Base-by-base conservation (phyloP, 1,140 invertebrate genomes). In the Periplaneta americana region DNA sequence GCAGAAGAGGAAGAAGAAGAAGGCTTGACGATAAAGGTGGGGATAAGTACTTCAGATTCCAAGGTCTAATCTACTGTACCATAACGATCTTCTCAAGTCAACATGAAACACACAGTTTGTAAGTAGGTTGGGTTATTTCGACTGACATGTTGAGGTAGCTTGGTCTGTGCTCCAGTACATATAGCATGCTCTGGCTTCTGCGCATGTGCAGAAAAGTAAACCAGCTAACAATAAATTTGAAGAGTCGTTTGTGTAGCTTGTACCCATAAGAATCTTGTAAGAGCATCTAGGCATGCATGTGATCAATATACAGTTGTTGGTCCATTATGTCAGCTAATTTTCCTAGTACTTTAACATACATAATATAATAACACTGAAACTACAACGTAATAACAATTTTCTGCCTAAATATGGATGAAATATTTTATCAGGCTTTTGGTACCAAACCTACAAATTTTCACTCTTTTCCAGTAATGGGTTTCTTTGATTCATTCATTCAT, bases 1-100 rank as follows among this genome's bases (percentile, higher is more conserved):
- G 87, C 88, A 32, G 91, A 92, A 86, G 91, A 91, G 83, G 91
- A 92, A 75, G 90, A 90, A 84, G 66, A 77, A 22, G 81, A 76
- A 39, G 81, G 81, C 32, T 37, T 78, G 10, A 75, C 81, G 10
- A 78, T 78, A 75, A 81, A 81, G 81, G 81, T 81, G 81, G 81
- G 81, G 66, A 78, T 31, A 66, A 34, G 76, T 33, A 78, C 66
- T 57, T 77, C 81, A 32, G 81, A 81, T 78, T 81, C 81, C 28
- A 78, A 78, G 32, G 81, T 81, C 75, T 81, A 81, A 78, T 76
- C 76, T 36, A 78, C 34, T 36, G 34, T 35, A 78, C 34, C 34
- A 78, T 78, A 36, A 22, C 28, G 48, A n/a, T 66, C 48, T 78
- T 36, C 76, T 36, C 34, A 11, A 78, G 76, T 11, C 76, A 78